Evolutionary conservation across 2,113 vertebrate species (phyloP).

Genomic region (Oceanodroma tethys): DNA sequence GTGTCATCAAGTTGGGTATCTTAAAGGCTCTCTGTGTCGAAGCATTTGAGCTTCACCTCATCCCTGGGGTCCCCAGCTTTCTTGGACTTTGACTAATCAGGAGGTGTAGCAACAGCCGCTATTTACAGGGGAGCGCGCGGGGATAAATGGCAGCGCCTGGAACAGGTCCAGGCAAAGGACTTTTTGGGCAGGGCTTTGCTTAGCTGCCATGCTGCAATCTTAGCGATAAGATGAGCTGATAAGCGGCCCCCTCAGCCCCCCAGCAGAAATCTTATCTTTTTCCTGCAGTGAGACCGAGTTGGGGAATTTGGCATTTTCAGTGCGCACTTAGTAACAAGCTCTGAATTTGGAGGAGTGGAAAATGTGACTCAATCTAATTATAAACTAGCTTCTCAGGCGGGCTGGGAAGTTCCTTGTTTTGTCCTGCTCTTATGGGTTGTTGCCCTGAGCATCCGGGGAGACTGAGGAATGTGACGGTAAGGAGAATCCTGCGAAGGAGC

Average conservation of each 20-base stretch:
- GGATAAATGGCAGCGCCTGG: background rate
- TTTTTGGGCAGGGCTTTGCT: background rate
- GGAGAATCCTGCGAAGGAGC: background rate
- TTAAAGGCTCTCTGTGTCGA: background rate
- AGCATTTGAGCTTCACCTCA: background rate
- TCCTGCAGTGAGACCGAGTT: background rate
- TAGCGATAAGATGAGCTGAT: background rate
- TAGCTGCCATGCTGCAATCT: background rate
- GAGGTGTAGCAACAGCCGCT: background rate
- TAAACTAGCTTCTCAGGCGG: constrained; percentile 17
- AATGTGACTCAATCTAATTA: constrained; percentile 60
- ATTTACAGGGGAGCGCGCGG: background rate
- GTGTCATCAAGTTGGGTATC: background rate
- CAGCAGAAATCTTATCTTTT: too few relatives aligned
- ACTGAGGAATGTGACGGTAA: background rate
- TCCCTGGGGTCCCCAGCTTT: background rate
- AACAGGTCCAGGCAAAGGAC: constrained; percentile 10
- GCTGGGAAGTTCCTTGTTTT: constrained; percentile 44
- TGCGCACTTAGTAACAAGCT: background rate
- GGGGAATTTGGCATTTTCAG: constrained; percentile 34
- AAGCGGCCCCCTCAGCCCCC: too few relatives aligned
- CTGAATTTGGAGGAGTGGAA: constrained; percentile 54
- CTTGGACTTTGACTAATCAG: background rate
- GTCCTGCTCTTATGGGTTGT: background rate
- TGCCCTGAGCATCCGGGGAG: background rate